phyloP scores from a whole-genome alignment of 2,113 vertebrate species.

The Henicopernis longicauda region DNA sequence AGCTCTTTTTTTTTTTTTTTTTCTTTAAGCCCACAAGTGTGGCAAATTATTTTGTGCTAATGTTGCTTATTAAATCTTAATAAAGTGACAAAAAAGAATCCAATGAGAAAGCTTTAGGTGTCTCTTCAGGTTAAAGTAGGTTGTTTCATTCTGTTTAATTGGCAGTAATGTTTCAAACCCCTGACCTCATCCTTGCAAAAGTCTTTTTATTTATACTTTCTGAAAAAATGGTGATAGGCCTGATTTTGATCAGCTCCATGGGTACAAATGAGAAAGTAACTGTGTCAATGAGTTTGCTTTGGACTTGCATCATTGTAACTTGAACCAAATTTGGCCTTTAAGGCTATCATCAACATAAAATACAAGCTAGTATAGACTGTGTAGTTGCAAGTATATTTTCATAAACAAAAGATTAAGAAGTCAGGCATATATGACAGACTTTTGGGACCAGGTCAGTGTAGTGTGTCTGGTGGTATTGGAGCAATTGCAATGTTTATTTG shows the following conservation, averaged over 20 bases:
- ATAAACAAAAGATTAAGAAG: not conserved
- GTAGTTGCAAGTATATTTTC: not conserved
- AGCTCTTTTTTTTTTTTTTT: slow-evolving; percentile 15
- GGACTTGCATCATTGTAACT: not conserved
- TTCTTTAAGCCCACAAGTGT: not conserved
- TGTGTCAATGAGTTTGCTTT: not conserved
- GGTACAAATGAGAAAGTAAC: not conserved
- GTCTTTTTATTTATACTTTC: not conserved
- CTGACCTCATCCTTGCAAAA: not conserved
- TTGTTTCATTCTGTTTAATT: slow-evolving; percentile 2
- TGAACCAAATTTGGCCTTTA: not conserved
- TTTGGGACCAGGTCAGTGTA: not conserved
- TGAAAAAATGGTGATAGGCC: not conserved
- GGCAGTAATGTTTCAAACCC: not conserved
- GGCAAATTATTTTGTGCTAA: not conserved
- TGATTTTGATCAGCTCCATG: not conserved
- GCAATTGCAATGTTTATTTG: not conserved
- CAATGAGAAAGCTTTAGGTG: not conserved
- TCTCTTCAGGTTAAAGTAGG: not conserved
- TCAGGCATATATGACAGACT: not conserved
- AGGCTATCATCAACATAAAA: not conserved
- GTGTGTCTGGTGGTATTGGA: not conserved
- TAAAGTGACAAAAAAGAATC: not conserved
- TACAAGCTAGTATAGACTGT: not conserved
- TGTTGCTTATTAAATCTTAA: not conserved